A percentile compares a stretch with the other conserved stretches of the same genome.
Conservation (phyloP, 1,140 invertebrate species). For the Papilio glaucus region DNA sequence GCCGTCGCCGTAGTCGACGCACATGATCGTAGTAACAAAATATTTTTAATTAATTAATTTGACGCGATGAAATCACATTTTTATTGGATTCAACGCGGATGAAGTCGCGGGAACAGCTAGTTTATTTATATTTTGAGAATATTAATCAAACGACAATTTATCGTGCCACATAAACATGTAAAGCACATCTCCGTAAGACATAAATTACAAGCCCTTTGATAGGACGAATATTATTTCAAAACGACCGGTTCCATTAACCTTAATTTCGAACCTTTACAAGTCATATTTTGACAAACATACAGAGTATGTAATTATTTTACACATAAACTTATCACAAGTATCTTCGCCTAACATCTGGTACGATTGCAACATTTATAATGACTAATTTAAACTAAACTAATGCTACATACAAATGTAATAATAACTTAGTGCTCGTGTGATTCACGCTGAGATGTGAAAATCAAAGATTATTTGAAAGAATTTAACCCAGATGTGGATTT, state of each 20-base stretch:
- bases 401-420: neutral
- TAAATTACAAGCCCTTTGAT: conserved; percentile 16
- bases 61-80: no score
- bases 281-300: conserved; percentile 5
- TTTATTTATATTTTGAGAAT: neutral
- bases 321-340: neutral
- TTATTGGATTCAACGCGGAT: no score
- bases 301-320: conserved; percentile 11
- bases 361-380: conserved; percentile 7
- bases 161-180: neutral
- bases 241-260: conserved; percentile 19
- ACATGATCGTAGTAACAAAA: no score
- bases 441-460: neutral
- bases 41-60: no score
- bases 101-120: neutral
- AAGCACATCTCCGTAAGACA: neutral
- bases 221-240: conserved; percentile 19
- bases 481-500: no score
- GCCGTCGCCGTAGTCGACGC: no score
- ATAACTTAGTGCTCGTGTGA: neutral
- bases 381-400: conserved; percentile 4
- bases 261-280: conserved; percentile 11
- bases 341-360: neutral
- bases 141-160: neutral
- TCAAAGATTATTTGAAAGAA: neutral